Evolutionary conservation across 2,888 invertebrate species (phyloP), one percentile per base, ranked within the genome.

Genomic region (Stenodera caucasica): DNA sequence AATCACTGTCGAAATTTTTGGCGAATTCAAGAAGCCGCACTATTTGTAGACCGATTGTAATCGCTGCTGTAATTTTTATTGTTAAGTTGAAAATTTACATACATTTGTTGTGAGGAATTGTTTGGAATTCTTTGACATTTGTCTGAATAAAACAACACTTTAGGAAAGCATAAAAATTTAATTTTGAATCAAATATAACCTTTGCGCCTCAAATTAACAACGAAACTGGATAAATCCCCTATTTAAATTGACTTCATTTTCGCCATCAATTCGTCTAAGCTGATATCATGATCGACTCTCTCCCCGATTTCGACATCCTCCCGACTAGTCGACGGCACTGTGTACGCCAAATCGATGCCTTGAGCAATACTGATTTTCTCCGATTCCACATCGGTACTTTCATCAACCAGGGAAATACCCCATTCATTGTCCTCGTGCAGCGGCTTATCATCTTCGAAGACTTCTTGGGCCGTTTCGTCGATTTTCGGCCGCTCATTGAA

Each of bases 381-480:
- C 53, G 78, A 72, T 14, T 77, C 75, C 69, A 84, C 84, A 0
- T 83, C 82, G 8, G 82, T 81, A 67, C 90, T 88, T 78, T 96
- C 96, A 70, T 90, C 90, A 0, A 94, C 87, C 55, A 77, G 67
- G 55, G 68, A 75, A 77, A 84, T 84, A 84, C 96, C 96, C 93
- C 94, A 98, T 55, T 94, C 90, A 79, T 98, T 98, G 49, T 92
- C 91, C 66, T 91, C 92, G 77, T 97, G 97, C 6, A 92, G 86
- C 18, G 77, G 77, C 53, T 67, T 69, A 32, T 76, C 78, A 40
- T 76, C 76, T 67, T 70, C 74, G 50, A 80, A 79, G 11, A 81
- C 75, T 69, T 86, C 84, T 69, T 85, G 85, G 3, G 82, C 81
- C 12, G 83, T 83, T 61, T 82, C 83, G 37, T 69, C 73, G 51